phyloP scores from a whole-genome alignment of 2,888 invertebrate species.

The Orthosia cruda region DNA sequence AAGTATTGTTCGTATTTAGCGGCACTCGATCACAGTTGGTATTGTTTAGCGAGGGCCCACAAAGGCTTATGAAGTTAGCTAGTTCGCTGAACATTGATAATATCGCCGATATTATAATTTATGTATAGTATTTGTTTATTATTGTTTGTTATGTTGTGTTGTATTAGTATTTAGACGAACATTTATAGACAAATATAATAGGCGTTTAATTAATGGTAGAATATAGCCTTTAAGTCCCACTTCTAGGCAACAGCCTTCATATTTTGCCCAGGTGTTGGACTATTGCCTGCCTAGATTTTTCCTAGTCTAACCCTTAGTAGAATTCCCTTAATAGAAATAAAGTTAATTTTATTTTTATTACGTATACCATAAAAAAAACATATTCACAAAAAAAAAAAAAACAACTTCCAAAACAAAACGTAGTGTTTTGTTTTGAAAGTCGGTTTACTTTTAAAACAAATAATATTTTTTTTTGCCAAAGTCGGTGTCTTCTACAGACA shows the following conservation, averaged over 20 bases:
- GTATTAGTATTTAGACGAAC: neutral
- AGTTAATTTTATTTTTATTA: no score
- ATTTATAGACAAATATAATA: neutral
- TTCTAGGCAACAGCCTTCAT: neutral
- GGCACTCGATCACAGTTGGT: constrained; percentile 11
- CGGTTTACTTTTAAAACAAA: no score
- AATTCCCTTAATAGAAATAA: no score
- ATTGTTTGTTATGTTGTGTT: neutral
- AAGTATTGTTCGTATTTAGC: constrained; percentile 21
- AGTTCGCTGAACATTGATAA: constrained; percentile 20
- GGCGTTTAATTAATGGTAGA: neutral
- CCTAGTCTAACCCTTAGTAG: no score
- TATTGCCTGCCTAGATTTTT: no score
- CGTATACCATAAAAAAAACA: no score
- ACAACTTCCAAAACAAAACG: no score
- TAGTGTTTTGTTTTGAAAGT: no score
- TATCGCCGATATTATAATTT: neutral
- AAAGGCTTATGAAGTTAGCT: constrained; percentile 22
- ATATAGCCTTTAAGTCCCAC: neutral
- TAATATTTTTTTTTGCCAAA: no score
- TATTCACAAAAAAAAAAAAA: no score
- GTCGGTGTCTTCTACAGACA: no score
- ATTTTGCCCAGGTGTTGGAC: neutral
- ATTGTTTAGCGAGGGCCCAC: constrained; percentile 17
- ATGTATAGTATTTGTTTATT: neutral